Base-by-base conservation (phyloP, 37 sponge, comb jelly and placozoan genomes). In the Chondrilla cf. caribensis region DNA sequence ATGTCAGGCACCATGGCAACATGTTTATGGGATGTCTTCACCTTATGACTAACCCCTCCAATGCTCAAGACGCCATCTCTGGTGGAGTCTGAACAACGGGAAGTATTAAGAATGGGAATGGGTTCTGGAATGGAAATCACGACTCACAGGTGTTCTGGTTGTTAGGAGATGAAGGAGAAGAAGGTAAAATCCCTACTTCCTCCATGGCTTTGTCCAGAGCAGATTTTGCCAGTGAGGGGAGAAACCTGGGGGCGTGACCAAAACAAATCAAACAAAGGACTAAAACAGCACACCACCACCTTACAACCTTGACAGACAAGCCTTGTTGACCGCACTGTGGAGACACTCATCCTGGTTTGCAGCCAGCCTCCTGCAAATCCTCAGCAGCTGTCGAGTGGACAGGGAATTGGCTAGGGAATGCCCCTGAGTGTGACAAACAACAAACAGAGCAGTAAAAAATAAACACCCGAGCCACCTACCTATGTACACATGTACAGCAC, bases 301-400 rank as follows among this genome's bases (percentile, higher is more conserved):
- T 21, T 31, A 19, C 26, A 72, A 91, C 92, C 86, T 84, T 38
- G 78, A 72, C 24, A 93, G 76, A 76, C 91, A 93, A 6, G 86
- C 94, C 77, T 87, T 93, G 58, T 76, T 84, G 58, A 93, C 75
- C 36, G 82, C 65, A 33, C 58, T 58, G 58, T 60, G 59, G 41
- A 93, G 87, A 38, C 32, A 35, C 68, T 79, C 78, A 11, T 81
- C 68, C 21, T 47, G 60, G 47, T 84, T 38, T 11, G 41, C 39
- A 42, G 80, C 82, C 81, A 90, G 19, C 22, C 90, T 54, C 60
- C 42, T 84, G 15, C 87, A 79, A 17, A 93, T 84, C 31, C 94
- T 75, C 43, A 93, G 70, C 47, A 93, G 80, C 88, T 93, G 94
- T 55, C 94, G 57, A 17, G 94, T 93, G 18, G 94, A 93, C 31